Conservation (phyloP, 1,140 invertebrate species). For the Penaeus vannamei region DNA sequence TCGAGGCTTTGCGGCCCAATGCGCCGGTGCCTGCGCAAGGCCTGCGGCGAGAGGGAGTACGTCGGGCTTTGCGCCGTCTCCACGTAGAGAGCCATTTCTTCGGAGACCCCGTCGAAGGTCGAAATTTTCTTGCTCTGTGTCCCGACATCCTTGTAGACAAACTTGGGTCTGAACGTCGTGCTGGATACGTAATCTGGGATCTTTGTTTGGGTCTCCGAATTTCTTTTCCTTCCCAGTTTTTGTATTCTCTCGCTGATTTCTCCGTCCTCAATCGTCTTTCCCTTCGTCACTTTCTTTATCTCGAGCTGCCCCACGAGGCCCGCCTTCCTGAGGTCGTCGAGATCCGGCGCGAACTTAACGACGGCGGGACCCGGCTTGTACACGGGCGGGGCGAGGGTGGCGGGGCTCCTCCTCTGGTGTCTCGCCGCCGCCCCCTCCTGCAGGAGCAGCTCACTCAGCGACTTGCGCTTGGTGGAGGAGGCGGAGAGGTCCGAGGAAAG, state of each 20-base stretch:
- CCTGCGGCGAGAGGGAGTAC: not conserved
- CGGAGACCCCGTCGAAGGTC: not conserved
- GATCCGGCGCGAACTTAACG: constrained; percentile 5
- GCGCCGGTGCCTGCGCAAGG: not conserved
- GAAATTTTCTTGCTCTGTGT: not conserved
- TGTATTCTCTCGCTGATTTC: not conserved
- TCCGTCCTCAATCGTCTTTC: too few species aligned
- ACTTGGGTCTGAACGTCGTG: not conserved
- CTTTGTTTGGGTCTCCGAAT: not conserved
- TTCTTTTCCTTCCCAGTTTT: not conserved
- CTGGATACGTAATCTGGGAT: not conserved
- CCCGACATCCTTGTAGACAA: not conserved
- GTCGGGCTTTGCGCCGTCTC: not conserved
- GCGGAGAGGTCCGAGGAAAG: too few species aligned
- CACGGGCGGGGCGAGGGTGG: constrained; percentile 6
- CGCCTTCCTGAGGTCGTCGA: not conserved
- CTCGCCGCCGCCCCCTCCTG: too few species aligned
- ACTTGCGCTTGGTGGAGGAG: too few species aligned
- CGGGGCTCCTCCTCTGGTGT: not conserved
- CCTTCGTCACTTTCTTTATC: not conserved
- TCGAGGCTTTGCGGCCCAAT: not conserved
- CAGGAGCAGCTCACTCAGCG: too few species aligned
- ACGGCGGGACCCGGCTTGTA: constrained; percentile 36
- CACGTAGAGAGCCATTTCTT: constrained; percentile 22
- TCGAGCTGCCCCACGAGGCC: not conserved